Evolutionary conservation across 1,140 invertebrate species (phyloP).

Genomic region (Bemisia tabaci): DNA sequence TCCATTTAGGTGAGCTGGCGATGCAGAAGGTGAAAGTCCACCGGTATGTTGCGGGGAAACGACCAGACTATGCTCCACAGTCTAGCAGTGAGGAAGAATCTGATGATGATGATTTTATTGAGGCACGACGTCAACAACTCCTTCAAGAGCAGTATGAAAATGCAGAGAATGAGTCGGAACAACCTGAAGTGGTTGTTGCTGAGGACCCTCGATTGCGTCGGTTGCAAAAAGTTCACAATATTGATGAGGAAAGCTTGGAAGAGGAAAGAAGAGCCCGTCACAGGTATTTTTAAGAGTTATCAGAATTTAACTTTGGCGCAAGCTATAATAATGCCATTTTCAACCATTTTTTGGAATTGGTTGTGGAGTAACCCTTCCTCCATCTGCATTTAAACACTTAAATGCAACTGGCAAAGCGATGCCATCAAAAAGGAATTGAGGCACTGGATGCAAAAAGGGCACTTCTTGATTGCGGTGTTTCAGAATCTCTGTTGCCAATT

Average conservation of each 20-base stretch:
- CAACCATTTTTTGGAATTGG: no score
- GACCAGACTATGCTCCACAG: constrained; percentile 79
- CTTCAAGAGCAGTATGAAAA: constrained; percentile 9
- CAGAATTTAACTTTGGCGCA: no score
- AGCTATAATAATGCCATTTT: no score
- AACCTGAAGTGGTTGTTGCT: constrained; percentile 17
- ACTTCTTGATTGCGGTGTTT: no score
- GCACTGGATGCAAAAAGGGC: no score
- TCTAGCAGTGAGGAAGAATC: constrained; percentile 70
- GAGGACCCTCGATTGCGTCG: constrained; percentile 65
- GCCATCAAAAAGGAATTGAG: no score
- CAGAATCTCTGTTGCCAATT: no score
- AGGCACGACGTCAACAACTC: constrained; percentile 33
- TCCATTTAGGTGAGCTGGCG: constrained; percentile 63
- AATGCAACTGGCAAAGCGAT: no score
- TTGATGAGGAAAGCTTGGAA: constrained; percentile 31
- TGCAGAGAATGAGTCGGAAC: neutral
- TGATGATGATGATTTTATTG: constrained; percentile 71
- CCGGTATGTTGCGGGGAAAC: constrained; percentile 81
- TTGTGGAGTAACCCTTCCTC: no score
- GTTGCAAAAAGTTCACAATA: constrained; percentile 28
- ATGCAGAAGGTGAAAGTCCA: constrained; percentile 96
- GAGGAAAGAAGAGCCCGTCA: constrained; percentile 34
- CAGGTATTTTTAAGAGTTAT: constrained; percentile 19
- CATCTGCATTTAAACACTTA: no score